Evolutionary conservation across 2,797 vertebrate genomes (phyloP), one percentile per base, ranked within the genome.

Genomic region (Intellagama lesueurii): DNA sequence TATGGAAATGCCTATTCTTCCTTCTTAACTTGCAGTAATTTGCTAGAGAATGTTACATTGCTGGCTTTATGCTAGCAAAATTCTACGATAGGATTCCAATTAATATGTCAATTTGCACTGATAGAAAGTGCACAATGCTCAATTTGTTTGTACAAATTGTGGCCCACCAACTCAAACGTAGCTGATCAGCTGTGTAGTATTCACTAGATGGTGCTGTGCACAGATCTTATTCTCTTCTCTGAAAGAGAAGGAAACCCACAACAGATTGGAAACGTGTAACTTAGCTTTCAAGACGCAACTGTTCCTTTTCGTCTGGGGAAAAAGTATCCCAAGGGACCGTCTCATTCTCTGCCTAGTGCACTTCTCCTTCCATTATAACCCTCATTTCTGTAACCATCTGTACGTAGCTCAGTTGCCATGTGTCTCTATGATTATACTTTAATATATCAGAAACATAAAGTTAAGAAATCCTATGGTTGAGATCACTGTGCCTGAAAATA

Each of bases 171-270:
- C 17, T 52, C 30, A 72, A 47, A 69, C 28, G 14, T 30, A 30
- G 7, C 28, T 16, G 0, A 22, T 28, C n/a, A 40, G n/a, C 19
- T 22, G 9, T 60, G 78, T 16, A 16, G 22, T 19, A 7, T 69
- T 94, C 95, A 95, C 92, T 68, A 92, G 95, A 52, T 95, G 95
- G 95, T 91, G 90, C 90, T 92, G 9, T 75, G 82, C 28, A 17
- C 93, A 90, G 96, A 68, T 60, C 30, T 0, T 0, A 24, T 82
- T 1, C 30, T 49, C 32, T 28, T 11, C n/a, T n/a, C 7, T 28
- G 19, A 5, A 12, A 26, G 32, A 64, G 17, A 11, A 47, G 26
- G 26, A 64, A 9, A 56, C n/a, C 24, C 12, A 30, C 1, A 83
- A 9, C 35, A 26, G 16, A 30, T 22, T 47, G 11, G 35, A 5